Evolutionary conservation across 2,888 invertebrate genomes (phyloP), one percentile per base, ranked within the genome.

Genomic region (Bellardia pandia): DNA sequence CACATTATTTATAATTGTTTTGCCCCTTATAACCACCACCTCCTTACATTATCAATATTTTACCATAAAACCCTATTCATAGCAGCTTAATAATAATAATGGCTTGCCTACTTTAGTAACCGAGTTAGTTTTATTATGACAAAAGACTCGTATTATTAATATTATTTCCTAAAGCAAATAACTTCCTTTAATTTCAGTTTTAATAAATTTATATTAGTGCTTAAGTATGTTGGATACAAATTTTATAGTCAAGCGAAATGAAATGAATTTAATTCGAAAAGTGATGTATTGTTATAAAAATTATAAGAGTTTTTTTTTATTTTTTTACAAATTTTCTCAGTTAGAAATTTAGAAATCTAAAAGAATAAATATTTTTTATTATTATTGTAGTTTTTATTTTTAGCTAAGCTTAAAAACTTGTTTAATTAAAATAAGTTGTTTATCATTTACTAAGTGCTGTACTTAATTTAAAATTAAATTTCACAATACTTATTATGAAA

Each of bases 281-380:
- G 85, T 87, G 77, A 87, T 87, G 82, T 87, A 84, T 87, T 81
- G 85, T 87, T 85, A 87, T 78, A 81, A 81, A 81, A 80, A 58
- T 42, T 75, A 33, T 68, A 85, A 85, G 60, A 60, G 60, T 85
- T 79, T 68, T 16, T 84, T 62, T 83, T 14, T 16, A 7, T 56
- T 56, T 56, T 56, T 56, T 51, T n/a, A n/a, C 33, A 2, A 40
- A 68, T 66, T 37, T 48, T 51, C 48, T 74, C 40, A 79, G 37
- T 74, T 74, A 56, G 74, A 56, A 56, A 56, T 74, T 58, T 30
- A 33, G 8, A 45, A 23, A n/a, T 30, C 5, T 71, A 51, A 40
- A 51, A 23, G 3, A 66, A 9, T 23, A 62, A n/a, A 56, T 11
- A 45, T 23, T 51, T 74, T 56, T 66, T 48, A 5, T 48, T 48